Conservation (phyloP, 2,113 vertebrate species). For the Guaruba guarouba region DNA sequence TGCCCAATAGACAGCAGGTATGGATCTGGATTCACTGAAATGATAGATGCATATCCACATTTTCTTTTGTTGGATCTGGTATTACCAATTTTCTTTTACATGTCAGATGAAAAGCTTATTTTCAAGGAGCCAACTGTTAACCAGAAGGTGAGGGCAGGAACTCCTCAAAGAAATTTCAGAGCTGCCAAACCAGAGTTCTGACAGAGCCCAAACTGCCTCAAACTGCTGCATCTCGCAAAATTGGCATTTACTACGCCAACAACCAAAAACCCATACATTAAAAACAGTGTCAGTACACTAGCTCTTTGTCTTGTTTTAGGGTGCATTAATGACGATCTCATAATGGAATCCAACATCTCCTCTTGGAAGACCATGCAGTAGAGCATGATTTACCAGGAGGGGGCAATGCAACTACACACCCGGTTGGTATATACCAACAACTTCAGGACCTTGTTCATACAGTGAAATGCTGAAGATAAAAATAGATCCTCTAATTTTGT, state of each 20-base stretch:
- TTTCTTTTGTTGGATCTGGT: background rate
- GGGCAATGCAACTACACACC: slow-evolving; percentile 55
- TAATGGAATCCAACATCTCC: background rate
- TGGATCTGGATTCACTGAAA: background rate
- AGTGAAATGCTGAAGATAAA: background rate
- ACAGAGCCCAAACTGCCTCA: background rate
- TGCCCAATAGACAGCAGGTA: background rate
- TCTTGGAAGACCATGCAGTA: background rate
- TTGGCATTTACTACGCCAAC: background rate
- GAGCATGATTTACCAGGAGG: slow-evolving; percentile 40
- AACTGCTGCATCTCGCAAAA: background rate
- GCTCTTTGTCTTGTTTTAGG: background rate
- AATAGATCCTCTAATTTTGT: background rate
- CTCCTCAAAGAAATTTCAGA: background rate
- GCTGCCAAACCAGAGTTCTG: background rate
- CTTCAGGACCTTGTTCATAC: background rate
- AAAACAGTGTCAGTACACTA: background rate
- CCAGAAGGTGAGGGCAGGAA: background rate
- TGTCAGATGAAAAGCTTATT: background rate
- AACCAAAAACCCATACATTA: background rate
- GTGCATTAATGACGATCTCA: background rate
- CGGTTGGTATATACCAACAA: background rate
- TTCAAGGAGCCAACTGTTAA: background rate
- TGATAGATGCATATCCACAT: background rate
- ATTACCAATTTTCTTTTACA: background rate